Evolutionary conservation across 2,113 vertebrate genomes (phyloP).

Genomic region (Eidolon helvum): DNA sequence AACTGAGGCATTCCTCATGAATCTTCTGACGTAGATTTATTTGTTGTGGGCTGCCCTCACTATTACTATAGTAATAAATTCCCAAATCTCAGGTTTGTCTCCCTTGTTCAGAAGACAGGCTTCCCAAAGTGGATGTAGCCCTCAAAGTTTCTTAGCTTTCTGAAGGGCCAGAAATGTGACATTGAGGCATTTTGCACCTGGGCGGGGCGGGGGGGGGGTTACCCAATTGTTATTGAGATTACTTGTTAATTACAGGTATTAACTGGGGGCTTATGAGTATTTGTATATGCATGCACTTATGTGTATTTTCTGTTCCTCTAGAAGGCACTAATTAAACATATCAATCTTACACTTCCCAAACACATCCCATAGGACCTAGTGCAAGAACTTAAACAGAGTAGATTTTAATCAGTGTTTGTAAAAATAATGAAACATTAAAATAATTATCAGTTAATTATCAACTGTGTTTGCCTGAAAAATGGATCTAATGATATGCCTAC

Average conservation of each 20-base stretch:
- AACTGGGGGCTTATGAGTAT: not conserved
- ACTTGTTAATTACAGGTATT: not conserved
- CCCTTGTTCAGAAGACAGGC: not conserved
- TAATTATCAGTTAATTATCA: not conserved
- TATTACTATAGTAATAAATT: not conserved
- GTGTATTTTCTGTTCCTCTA: not conserved
- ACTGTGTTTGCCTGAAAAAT: not conserved
- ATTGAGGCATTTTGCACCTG: not conserved
- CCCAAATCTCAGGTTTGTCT: not conserved
- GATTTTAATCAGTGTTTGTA: conserved; percentile 12
- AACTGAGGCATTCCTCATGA: not conserved
- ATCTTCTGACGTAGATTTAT: not conserved
- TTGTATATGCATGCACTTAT: not conserved
- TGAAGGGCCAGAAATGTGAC: not conserved
- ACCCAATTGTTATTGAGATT: not conserved
- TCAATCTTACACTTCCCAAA: not conserved
- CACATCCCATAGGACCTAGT: not conserved
- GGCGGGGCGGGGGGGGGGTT: not conserved
- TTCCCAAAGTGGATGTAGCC: not conserved
- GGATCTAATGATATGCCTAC: not conserved
- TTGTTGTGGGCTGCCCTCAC: not conserved
- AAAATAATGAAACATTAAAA: conserved; percentile 4
- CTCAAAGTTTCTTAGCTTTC: not conserved
- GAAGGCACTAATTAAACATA: not conserved
- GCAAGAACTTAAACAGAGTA: not conserved